Evolutionary conservation across 2,888 invertebrate species (phyloP).

Genomic region (Sinotaia quadrata): DNA sequence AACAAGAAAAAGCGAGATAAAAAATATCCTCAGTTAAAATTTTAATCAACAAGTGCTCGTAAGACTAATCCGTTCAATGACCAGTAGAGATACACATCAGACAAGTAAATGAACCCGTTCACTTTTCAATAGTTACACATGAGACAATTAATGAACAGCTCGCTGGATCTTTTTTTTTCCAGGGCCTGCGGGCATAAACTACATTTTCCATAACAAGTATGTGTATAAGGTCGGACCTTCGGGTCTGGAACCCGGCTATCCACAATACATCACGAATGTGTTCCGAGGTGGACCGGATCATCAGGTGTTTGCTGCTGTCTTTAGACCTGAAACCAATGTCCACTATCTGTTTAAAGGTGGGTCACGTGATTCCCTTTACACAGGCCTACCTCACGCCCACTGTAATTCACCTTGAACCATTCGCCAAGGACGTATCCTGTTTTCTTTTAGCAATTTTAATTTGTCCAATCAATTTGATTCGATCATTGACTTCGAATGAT

Average conservation of each 20-base stretch:
- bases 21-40: too few species aligned
- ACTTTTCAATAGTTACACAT: neutral
- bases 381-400: neutral
- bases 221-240: slow-evolving; percentile 45
- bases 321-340: slow-evolving; percentile 48
- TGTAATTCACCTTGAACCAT: too few species aligned
- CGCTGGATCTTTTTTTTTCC: slow-evolving; percentile 2
- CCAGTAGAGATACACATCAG: too few species aligned
- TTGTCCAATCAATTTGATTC: too few species aligned
- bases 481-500: too few species aligned
- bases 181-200: slow-evolving; percentile 51
- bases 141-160: neutral
- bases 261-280: slow-evolving; percentile 46
- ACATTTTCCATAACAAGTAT: slow-evolving; percentile 44
- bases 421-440: too few species aligned
- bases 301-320: slow-evolving; percentile 52
- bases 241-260: slow-evolving; percentile 56
- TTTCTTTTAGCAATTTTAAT: too few species aligned
- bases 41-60: too few species aligned
- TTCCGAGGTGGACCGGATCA: slow-evolving; percentile 51
- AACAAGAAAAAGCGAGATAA: too few species aligned
- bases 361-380: neutral
- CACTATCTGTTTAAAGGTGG: slow-evolving; percentile 66
- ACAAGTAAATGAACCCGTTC: too few species aligned
- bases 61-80: too few species aligned